These are phyloP conservation scores for Aramus guarauna DNA, from an alignment of 2,113 vertebrate species.

Conservation along the genomic window DNA sequence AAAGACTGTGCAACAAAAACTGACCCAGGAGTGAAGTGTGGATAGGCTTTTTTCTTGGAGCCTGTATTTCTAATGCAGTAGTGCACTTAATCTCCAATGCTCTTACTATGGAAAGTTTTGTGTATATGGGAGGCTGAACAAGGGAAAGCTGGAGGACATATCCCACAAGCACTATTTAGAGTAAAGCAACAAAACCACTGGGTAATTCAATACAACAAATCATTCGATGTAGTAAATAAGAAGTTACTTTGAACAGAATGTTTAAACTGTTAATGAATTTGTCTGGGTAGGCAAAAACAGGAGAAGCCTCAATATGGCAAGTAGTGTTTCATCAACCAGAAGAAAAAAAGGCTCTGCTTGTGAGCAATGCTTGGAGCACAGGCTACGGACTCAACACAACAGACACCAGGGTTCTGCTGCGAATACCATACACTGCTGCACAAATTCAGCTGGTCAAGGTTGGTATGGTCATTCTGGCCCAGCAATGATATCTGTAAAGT, in stretches of 20 bases:
- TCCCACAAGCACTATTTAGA: neutral
- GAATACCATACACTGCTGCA: conserved; percentile 18
- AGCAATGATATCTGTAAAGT: too few species aligned
- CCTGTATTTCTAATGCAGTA: neutral
- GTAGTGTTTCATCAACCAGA: conserved; percentile 51
- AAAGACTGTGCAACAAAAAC: neutral
- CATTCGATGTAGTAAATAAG: neutral
- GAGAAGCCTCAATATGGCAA: conserved; percentile 50
- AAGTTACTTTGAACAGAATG: neutral
- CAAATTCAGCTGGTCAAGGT: conserved; percentile 31
- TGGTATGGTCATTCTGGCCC: neutral
- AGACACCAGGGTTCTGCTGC: conserved; percentile 44
- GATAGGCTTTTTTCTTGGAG: neutral
- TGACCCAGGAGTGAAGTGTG: neutral
- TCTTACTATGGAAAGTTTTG: neutral
- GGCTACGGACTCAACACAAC: conserved; percentile 62
- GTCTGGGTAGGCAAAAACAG: neutral
- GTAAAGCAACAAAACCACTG: neutral
- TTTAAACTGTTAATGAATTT: neutral
- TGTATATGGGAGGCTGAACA: neutral
- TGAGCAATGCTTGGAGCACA: conserved; percentile 31
- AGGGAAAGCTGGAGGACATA: neutral
- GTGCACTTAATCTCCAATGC: neutral
- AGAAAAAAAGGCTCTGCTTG: conserved; percentile 21
- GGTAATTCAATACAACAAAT: neutral